A percentile compares a stretch with the other conserved stretches of the same genome.
Evolutionary conservation across 1,140 invertebrate species (phyloP).

Genomic region (Drosophila eugracilis): DNA sequence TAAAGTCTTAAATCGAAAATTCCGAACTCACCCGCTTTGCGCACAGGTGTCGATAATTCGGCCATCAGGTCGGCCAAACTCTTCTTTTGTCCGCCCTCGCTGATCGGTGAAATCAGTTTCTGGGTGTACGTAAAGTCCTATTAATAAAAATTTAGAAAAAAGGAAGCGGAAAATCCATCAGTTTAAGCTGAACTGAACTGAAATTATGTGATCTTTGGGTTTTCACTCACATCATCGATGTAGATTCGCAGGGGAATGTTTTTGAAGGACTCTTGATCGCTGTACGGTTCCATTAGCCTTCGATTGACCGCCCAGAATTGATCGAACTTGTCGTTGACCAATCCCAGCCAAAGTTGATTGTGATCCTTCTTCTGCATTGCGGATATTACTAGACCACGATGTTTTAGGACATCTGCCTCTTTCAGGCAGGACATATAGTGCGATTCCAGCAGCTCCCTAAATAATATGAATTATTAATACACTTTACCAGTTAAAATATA

Average conservation of each 20-base stretch:
- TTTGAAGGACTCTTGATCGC: conserved; percentile 93
- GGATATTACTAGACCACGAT: conserved; percentile 95
- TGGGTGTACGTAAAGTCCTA: conserved; percentile 90
- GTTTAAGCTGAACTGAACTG: conserved; percentile 10
- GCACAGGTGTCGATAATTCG: conserved; percentile 87
- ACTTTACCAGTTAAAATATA: no score
- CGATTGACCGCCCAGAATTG: conserved; percentile 99
- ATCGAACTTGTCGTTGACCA: conserved; percentile 99
- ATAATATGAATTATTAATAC: conserved; percentile 72
- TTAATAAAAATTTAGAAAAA: conserved; percentile 9
- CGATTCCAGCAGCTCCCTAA: conserved; percentile 95
- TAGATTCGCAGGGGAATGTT: conserved; percentile 97
- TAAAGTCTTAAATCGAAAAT: conserved; percentile 3
- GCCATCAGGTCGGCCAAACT: conserved; percentile 90
- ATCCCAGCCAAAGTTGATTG: conserved; percentile 97
- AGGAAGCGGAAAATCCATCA: conserved; percentile 8
- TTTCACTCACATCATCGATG: conserved; percentile 85
- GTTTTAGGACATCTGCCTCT: conserved; percentile 98
- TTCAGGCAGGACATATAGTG: conserved; percentile 98
- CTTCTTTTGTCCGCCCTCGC: conserved; percentile 90
- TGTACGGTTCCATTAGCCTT: conserved; percentile 94
- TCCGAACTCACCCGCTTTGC: conserved; percentile 77
- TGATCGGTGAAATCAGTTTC: conserved; percentile 91
- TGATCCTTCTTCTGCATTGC: conserved; percentile 99
- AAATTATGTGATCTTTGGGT: neutral